Base-by-base conservation (phyloP, 1,140 invertebrate species). In the Tetramorium parvispinum region DNA sequence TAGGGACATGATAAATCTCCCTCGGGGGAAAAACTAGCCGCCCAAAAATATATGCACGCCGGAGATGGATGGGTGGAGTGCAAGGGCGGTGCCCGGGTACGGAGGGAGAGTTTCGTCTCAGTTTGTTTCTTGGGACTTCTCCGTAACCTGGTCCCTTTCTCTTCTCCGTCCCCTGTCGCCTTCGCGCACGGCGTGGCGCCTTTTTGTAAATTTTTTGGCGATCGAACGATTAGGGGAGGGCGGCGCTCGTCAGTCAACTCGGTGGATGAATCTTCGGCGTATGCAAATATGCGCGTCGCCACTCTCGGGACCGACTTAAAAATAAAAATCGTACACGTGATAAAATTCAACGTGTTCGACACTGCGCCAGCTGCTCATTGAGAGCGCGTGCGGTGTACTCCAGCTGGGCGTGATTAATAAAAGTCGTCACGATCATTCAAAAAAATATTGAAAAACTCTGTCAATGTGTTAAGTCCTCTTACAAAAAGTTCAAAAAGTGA, bases 61-160 rank as follows among this genome's bases (percentile, higher is more conserved):
- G 91, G 89, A 94, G 94, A 94, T 94, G 93, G 91, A 94, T 94
- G 94, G 93, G 90, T 93, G 93, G 93, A 94, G 92, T 92, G 88
- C 73, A 90, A 92, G 92, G 94, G 94, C 92, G 93, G 92, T 92
- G 87, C 92, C 91, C 88, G 81, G 85, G 76, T 89, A 73, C 32
- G 79, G 55, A 51, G 86, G 57, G 79, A 89, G 68, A 83, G 85
- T 92, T 91, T 93, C 88, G 87, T 91, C 85, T 93, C 87, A 90
- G 92, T 93, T 93, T 92, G 92, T 94, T 94, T 92, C 91, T 93
- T 79, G 76, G 77, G 83, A 88, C 61, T 85, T 59, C 77, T 85
- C 66, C 51, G 11, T 53, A 59, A 59, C 49, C 63, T 32, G 11
- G 32, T 43, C 55, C 76, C 77, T 87, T 71, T 85, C 63, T 68